Percentiles rank a stretch among this genome's conserved stretches.
Evolutionary conservation across 2,888 invertebrate genomes (phyloP).

Genomic region (Erpobdella octoculata): DNA sequence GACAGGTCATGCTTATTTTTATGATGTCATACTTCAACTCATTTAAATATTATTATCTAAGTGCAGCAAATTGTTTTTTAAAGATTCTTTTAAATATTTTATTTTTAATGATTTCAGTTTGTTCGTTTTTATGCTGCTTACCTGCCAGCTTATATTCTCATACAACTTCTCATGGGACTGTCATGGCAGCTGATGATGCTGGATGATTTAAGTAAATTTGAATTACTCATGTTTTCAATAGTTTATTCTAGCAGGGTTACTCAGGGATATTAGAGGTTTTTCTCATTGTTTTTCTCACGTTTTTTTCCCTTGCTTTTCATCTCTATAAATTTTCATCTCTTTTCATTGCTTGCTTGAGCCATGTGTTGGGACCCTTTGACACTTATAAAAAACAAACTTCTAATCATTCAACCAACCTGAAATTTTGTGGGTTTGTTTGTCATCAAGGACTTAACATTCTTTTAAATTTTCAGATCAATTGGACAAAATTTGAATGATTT

Average conservation of each 20-base stretch:
- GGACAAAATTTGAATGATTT: too few species aligned
- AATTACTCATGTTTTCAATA: background rate
- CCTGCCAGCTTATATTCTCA: conserved; percentile 61
- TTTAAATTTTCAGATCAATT: too few species aligned
- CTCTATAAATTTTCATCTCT: background rate
- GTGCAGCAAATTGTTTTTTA: background rate
- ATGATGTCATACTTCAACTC: background rate
- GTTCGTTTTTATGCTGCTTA: conserved; percentile 50
- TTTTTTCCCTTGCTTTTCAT: background rate
- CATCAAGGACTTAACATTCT: too few species aligned
- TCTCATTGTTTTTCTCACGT: background rate
- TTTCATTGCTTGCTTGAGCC: background rate
- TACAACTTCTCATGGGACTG: conserved; percentile 42
- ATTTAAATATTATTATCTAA: background rate
- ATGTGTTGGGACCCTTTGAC: background rate
- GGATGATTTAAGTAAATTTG: conserved; percentile 34
- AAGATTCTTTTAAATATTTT: background rate
- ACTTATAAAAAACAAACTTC: too few species aligned
- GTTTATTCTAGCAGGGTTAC: background rate
- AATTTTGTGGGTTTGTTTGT: too few species aligned
- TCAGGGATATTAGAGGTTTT: background rate
- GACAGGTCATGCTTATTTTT: background rate
- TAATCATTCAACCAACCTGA: too few species aligned
- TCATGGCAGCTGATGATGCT: conserved; percentile 38
- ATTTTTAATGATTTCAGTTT: background rate